A percentile compares a stretch with the other conserved stretches of the same genome.
phyloP scores from a whole-genome alignment of 2,113 vertebrate species.

The Caranx ignobilis region DNA sequence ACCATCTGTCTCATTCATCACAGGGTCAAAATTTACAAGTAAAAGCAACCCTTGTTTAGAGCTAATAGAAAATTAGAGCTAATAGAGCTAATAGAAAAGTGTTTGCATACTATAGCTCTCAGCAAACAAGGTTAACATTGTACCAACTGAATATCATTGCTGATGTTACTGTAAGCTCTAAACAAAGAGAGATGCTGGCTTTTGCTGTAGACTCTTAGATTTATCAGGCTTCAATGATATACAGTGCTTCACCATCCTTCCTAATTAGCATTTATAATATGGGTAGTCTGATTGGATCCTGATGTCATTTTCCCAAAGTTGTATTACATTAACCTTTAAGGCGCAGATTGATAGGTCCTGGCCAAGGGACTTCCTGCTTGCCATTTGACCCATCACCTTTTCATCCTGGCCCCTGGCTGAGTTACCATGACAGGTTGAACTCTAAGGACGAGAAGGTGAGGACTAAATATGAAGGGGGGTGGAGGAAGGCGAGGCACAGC shows the following conservation, averaged over 20 bases:
- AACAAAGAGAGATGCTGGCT: neutral
- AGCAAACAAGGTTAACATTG: too few species aligned
- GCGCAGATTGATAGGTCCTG: slow-evolving; percentile 9
- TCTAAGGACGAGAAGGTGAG: slow-evolving; percentile 57
- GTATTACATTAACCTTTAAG: slow-evolving; percentile 38
- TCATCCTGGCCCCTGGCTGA: slow-evolving; percentile 64
- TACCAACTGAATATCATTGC: too few species aligned
- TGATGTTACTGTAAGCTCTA: too few species aligned
- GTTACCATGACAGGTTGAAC: slow-evolving; percentile 70
- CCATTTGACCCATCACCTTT: slow-evolving; percentile 72
- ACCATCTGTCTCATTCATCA: too few species aligned
- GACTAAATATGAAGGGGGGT: slow-evolving; percentile 36
- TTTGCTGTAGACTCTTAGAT: neutral
- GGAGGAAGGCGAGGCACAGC: slow-evolving; percentile 30
- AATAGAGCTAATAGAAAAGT: too few species aligned
- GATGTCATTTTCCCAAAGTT: neutral
- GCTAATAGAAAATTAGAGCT: too few species aligned
- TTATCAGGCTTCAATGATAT: neutral
- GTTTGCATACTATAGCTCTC: too few species aligned
- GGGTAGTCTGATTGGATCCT: neutral
- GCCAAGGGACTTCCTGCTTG: slow-evolving; percentile 13
- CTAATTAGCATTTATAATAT: neutral
- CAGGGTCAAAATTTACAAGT: too few species aligned
- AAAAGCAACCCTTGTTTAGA: too few species aligned
- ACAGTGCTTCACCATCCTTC: neutral